A percentile compares a stretch with the other conserved stretches of the same genome.
phyloP scores from a whole-genome alignment of 1,140 invertebrate genomes.

The Andrena cerasifolii region DNA sequence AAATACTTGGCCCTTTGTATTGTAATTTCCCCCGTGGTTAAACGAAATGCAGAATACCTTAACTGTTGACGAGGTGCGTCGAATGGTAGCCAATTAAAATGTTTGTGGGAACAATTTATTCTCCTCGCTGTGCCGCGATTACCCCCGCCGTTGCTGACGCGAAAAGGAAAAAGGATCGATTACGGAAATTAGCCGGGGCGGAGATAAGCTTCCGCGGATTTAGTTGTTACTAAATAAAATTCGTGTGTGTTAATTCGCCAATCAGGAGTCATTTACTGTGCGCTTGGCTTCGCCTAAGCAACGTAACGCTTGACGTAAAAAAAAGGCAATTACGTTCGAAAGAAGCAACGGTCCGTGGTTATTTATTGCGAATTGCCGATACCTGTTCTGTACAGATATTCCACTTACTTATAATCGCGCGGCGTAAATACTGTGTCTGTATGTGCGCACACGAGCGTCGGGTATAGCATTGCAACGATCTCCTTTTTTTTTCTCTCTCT shows the following conservation, averaged over 20 bases:
- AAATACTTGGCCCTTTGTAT: too few species aligned
- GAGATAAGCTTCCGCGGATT: not conserved
- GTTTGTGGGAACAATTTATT: not conserved
- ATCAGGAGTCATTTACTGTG: not conserved
- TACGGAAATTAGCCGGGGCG: too few species aligned
- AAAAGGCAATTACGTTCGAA: not conserved
- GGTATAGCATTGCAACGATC: not conserved
- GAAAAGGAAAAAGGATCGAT: not conserved
- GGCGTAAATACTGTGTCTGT: conserved; percentile 3
- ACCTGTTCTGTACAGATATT: not conserved
- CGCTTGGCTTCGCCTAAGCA: too few species aligned
- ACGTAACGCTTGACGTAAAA: too few species aligned
- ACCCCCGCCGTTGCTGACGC: not conserved
- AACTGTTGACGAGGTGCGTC: not conserved
- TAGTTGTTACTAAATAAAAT: not conserved
- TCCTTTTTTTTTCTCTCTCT: conserved; percentile 33
- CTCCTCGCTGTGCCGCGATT: not conserved
- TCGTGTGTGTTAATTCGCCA: not conserved
- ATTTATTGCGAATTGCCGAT: conserved; percentile 10
- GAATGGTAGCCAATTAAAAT: not conserved
- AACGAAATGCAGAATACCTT: not conserved
- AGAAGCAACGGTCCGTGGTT: not conserved
- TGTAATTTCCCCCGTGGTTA: not conserved
- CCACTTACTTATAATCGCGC: not conserved
- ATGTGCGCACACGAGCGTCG: not conserved